Base-by-base conservation (phyloP, 1,140 invertebrate genomes). In the Drosophila varians region DNA sequence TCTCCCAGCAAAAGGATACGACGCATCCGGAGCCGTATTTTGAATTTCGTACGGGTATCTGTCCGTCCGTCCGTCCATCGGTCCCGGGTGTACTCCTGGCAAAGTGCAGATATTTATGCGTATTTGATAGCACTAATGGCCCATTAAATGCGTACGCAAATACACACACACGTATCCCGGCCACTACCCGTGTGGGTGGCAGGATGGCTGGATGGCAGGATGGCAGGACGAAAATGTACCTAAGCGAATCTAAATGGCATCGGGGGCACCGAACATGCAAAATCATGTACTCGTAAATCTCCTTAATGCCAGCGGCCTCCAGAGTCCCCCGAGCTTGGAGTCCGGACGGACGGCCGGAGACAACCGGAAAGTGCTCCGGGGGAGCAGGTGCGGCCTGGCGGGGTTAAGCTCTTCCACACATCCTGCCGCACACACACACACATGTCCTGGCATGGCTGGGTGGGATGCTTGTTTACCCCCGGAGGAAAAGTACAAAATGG, bases 171-270 rank as follows among this genome's bases (percentile, higher is more conserved):
- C 82, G 43, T 55, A 45, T 7, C 31, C 49, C 46, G 11, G n/a
- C 28, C 28, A 31, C 28, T 11, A 31, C 28, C 28, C 14, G 65
- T 53, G 36, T 52, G 28, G 36, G 48, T 25, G 46, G n/a, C n/a
- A n/a, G n/a, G n/a, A n/a, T 42, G 54, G 40, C 51, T 54, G 52
- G 19, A 25, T 42, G 51, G 55, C 57, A 61, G 74, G 74, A 54
- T 74, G 77, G 52, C 62, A 82, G 77, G 77, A 88, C 88, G 82
- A 88, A 82, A 88, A 87, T 87, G 82, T 87, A 87, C 82, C 83
- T 87, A 88, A 88, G 83, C 82, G 83, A 83, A 87, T 88, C 83
- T 88, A 88, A 88, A 87, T 87, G 83, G 82, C 77, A 87, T 87
- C 77, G 53, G 83, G 77, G 74, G 82, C 82, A 77, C 83, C 74